These are phyloP conservation scores for Tauraco erythrolophus DNA, from an alignment of 2,113 vertebrate genomes.

Conservation along the genomic window DNA sequence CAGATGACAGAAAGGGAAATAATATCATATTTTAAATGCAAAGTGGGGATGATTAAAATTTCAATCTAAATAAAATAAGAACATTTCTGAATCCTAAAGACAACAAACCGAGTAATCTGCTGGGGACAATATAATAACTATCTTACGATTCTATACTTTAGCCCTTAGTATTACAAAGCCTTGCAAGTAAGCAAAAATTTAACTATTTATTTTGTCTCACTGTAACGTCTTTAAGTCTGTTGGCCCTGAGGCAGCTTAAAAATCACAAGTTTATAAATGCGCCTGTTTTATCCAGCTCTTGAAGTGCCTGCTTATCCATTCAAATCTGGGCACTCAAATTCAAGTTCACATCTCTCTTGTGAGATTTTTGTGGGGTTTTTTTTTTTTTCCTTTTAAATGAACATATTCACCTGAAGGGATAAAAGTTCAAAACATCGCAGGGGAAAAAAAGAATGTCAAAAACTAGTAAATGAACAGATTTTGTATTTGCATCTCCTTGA, in stretches of 20 bases:
- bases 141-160: background rate
- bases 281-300: slow-evolving; percentile 31
- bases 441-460: background rate
- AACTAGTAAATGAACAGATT: slow-evolving; percentile 1
- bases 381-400: slow-evolving; percentile 51
- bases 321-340: slow-evolving; percentile 48
- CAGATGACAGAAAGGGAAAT: slow-evolving; percentile 4
- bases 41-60: slow-evolving; percentile 8
- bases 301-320: slow-evolving; percentile 67
- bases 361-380: slow-evolving; percentile 29
- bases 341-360: slow-evolving; percentile 23
- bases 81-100: background rate
- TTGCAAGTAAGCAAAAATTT: slow-evolving; percentile 20
- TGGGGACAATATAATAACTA: background rate
- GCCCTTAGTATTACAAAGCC: background rate
- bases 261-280: slow-evolving; percentile 19
- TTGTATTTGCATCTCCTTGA: background rate
- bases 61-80: slow-evolving; percentile 1
- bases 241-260: slow-evolving; percentile 56
- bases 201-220: slow-evolving; percentile 48
- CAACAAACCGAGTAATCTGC: slow-evolving; percentile 7
- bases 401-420: slow-evolving; percentile 38
- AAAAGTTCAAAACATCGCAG: slow-evolving; percentile 20
- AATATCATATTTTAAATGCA: slow-evolving; percentile 45
- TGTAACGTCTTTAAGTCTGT: background rate